Percentiles rank a stretch among this genome's conserved stretches.
phyloP scores from a whole-genome alignment of 2,113 vertebrate species.

The Tachysurus fulvidraco region DNA sequence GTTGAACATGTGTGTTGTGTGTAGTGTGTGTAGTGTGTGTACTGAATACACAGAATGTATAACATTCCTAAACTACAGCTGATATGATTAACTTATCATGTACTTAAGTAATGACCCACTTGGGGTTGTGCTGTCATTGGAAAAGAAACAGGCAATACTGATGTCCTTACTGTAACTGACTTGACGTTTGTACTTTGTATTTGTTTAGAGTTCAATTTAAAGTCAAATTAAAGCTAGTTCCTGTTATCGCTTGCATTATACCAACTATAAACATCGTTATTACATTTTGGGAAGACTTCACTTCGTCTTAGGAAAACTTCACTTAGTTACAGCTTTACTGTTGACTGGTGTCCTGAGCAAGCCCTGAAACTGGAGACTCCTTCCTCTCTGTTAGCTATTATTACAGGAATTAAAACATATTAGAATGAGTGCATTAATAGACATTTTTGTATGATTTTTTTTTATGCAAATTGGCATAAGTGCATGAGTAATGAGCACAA shows the following conservation, averaged over 20 bases:
- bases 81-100: neutral
- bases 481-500: neutral
- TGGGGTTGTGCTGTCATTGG: neutral
- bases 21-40: neutral
- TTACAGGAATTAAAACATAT: neutral
- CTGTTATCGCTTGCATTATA: neutral
- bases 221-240: neutral
- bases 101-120: too few species aligned
- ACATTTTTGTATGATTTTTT: neutral
- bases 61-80: neutral
- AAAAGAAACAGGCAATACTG: neutral
- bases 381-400: neutral
- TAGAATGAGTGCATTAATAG: neutral
- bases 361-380: neutral
- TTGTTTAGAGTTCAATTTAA: neutral
- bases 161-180: neutral
- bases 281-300: too few species aligned
- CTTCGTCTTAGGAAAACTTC: too few species aligned
- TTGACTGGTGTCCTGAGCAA: neutral
- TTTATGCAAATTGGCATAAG: neutral
- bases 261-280: neutral
- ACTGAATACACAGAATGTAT: neutral
- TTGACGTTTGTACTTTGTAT: neutral
- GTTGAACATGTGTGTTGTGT: neutral
- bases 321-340: neutral